Base-by-base conservation (phyloP, 2,888 invertebrate genomes). In the Drosophila peninsularis region DNA sequence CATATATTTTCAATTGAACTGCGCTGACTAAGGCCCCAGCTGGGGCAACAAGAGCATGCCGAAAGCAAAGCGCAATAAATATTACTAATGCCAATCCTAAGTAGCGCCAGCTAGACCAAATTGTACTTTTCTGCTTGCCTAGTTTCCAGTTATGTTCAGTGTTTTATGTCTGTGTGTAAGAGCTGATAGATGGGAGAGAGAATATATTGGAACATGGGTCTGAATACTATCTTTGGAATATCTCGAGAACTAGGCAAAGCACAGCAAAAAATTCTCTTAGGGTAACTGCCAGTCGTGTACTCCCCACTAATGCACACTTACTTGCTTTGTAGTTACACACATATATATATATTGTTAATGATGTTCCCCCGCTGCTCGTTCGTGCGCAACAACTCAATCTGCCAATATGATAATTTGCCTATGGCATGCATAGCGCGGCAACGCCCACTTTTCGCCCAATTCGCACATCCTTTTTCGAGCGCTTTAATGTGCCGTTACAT, bases 401-500 rank as follows among this genome's bases (percentile, higher is more conserved):
- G 62, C 9, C 63, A 75, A 78, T 71, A 75, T 75, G 62, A 62
- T 78, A 71, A 77, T 78, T 56, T 73, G 58, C 54, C 32, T 54
- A 45, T 44, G 55, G 47, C 61, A 30, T 67, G 62, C 53, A 56
- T 37, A 13, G 24, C 21, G n/a, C 24, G 24, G 47, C 14, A 19
- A 70, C 77, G 73, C 77, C 76, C 77, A 76, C 54, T 75, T 67
- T 49, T 19, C 54, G 14, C 24, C 61, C 45, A 63, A 71, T 82
- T 82, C 54, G 81, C 86, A 82, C 80, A 69, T 78, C 63, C 61
- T 70, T 71, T 71, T 58, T 47, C 62, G 30, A 45, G 60, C 61
- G 65, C 55, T 81, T 71, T 69, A 66, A 69, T 76, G 64, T 53
- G 56, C 32, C 60, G 56, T 58, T 67, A 47, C 74, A 69, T 63